These are phyloP conservation scores for Tangara arthus DNA, from an alignment of 2,797 vertebrate genomes.

Conservation along the genomic window DNA sequence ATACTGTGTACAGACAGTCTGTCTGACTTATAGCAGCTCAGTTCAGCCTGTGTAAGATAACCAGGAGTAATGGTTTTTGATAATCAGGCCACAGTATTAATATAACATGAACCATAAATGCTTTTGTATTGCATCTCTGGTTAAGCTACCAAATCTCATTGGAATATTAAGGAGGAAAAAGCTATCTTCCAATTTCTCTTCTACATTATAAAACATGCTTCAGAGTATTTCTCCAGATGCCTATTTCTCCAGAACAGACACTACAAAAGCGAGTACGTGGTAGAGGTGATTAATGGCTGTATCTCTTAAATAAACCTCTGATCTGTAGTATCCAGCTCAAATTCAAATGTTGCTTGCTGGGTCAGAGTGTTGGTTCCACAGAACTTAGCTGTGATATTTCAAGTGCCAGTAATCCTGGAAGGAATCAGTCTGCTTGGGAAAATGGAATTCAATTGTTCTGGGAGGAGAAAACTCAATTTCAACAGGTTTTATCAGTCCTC, in stretches of 20 bases:
- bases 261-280: background rate
- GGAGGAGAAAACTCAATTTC: constrained; percentile 28
- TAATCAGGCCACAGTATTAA: constrained; percentile 82
- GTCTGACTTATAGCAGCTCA: constrained; percentile 75
- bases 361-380: constrained; percentile 40
- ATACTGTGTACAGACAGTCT: constrained; percentile 67
- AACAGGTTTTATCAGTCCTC: background rate
- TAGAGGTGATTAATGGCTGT: constrained; percentile 8
- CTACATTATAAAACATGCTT: constrained; percentile 44
- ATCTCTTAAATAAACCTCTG: constrained; percentile 15
- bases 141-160: constrained; percentile 79
- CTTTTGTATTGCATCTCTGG: constrained; percentile 71
- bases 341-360: background rate
- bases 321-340: background rate
- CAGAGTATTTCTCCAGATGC: constrained; percentile 20
- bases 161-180: constrained; percentile 76
- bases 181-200: constrained; percentile 60
- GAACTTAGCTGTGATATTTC: constrained; percentile 55
- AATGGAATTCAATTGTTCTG: constrained; percentile 19
- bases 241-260: background rate
- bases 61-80: constrained; percentile 81
- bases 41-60: constrained; percentile 75
- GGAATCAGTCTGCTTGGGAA: constrained; percentile 12
- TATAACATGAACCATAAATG: constrained; percentile 82
- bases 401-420: constrained; percentile 29